Evolutionary conservation across 2,888 invertebrate species (phyloP), one percentile per base, ranked within the genome.

Genomic region (Eupithecia subfuscata): DNA sequence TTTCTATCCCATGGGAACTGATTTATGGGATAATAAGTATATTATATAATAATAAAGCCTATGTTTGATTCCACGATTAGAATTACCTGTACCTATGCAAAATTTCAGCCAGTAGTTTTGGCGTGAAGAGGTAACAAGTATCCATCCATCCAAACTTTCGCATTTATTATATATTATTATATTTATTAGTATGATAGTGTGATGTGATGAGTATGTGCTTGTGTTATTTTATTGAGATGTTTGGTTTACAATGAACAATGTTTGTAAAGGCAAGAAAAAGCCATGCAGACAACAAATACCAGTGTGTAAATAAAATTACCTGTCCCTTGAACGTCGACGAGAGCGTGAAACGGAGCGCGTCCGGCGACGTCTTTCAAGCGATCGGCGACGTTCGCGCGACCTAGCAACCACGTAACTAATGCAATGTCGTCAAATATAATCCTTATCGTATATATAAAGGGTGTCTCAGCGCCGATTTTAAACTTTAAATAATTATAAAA

Each of bases 301-400:
- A 75, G 73, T 67, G 52, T 43, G 73, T 79, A 80, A 80, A 74
- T 76, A 79, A 74, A 76, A 69, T 88, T 91, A 95, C 95, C 95
- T 95, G 85, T 94, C 93, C 86, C 90, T 90, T 78, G 95, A 90
- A 89, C 94, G 94, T 87, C 94, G 89, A 84, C 93, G 91, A 85
- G 94, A 92, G 84, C 93, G 92, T 79, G 94, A 92, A 79, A 76
- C 71, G 64, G 76, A 76, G 14, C 92, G 92, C 63, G 95, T 90
- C 75, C 95, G 90, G 82, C 93, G 89, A 82, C 95, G 92, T 83
- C 92, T 90, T 84, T 95, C 95, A 83, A 95, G 87, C 82, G 95
- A 95, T 84, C 95, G 92, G 82, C 95, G 93, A 87, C 95, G 92
- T 88, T 95, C 95, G 76, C 95, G 92, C 78, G 95, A 95, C 88